Percentiles rank a stretch among this genome's conserved stretches.
These are phyloP conservation scores for Molothrus aeneus DNA, from an alignment of 2,797 vertebrate species.

Conservation along the genomic window DNA sequence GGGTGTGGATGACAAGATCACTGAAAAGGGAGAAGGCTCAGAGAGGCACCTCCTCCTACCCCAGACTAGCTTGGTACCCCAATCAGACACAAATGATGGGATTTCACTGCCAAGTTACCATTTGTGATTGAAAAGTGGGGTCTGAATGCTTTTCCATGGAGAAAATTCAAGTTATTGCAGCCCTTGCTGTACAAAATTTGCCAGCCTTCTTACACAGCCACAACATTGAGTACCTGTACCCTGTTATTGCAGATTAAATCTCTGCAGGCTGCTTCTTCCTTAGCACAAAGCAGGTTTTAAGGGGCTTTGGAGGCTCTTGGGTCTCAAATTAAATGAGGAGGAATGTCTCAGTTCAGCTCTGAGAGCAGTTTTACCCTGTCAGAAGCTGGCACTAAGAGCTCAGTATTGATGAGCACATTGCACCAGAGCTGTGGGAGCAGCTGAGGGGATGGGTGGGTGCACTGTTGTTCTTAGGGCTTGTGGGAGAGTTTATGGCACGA, in stretches of 20 bases:
- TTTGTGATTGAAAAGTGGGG: background rate
- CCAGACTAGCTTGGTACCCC: background rate
- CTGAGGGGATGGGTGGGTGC: background rate
- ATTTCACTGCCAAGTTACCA: background rate
- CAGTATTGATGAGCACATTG: background rate
- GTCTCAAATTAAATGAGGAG: background rate
- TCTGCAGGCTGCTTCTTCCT: background rate
- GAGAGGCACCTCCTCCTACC: background rate
- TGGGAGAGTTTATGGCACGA: background rate
- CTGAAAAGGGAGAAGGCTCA: background rate
- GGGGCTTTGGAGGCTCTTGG: background rate
- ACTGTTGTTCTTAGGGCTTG: background rate
- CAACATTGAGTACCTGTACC: fast-evolving
- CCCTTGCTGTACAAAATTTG: background rate
- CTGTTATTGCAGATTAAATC: background rate
- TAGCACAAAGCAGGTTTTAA: background rate
- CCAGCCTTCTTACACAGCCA: background rate
- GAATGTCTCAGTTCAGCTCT: background rate
- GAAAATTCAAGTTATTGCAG: background rate
- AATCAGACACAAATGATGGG: background rate
- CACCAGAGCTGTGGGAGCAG: background rate
- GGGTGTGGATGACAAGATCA: background rate
- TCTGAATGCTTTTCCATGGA: background rate
- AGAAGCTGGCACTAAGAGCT: background rate
- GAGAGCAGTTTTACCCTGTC: background rate